Evolutionary conservation across 1,140 invertebrate genomes (phyloP).

Genomic region (Heterodera carotae): DNA sequence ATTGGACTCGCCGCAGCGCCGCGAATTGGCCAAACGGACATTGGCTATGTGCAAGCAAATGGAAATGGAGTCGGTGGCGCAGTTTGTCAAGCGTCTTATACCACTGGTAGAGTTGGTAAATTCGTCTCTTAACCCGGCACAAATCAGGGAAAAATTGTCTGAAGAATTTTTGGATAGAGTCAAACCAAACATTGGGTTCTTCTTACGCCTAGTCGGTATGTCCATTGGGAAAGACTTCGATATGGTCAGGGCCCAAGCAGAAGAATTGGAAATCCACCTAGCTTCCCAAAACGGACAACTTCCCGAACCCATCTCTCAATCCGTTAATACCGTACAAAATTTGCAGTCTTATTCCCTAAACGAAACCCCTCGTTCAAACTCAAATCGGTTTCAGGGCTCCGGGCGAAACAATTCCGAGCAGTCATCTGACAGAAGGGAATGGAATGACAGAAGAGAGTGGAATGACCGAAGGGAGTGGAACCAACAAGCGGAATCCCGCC

Average conservation of each 20-base stretch:
- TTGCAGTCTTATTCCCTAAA: neutral
- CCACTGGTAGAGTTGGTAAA: neutral
- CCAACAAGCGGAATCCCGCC: too few species aligned
- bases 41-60: neutral
- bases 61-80: neutral
- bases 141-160: neutral
- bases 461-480: too few species aligned
- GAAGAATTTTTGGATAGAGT: slow-evolving; percentile 13
- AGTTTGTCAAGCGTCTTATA: neutral
- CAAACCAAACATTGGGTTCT: slow-evolving; percentile 1
- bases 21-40: neutral
- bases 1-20: slow-evolving; percentile 12
- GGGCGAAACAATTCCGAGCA: neutral
- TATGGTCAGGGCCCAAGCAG: neutral
- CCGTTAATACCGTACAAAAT: neutral
- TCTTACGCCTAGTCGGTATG: neutral
- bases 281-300: slow-evolving; percentile 4
- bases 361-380: neutral
- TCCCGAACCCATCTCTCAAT: neutral
- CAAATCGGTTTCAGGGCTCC: neutral
- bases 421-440: neutral
- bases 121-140: neutral
- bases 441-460: too few species aligned
- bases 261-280: neutral
- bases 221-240: neutral